A percentile compares a stretch with the other conserved stretches of the same genome.
Conservation (phyloP, 2,888 invertebrate species). For the Lasiommata megera region DNA sequence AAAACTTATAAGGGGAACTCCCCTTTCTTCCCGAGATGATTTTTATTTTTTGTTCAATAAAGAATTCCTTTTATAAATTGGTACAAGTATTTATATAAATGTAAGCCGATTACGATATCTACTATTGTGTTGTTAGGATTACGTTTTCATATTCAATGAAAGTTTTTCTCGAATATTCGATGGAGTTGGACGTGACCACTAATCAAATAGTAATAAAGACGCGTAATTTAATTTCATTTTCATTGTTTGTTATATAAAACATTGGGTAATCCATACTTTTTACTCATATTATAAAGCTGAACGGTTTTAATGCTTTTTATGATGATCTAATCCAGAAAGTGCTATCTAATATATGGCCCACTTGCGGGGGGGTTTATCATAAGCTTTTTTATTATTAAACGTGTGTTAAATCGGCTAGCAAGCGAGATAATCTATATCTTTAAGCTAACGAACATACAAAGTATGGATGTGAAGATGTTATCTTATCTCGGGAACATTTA, state of each 20-base stretch:
- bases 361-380: too few species aligned
- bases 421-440: too few species aligned
- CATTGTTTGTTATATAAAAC: neutral
- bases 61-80: neutral
- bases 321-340: too few species aligned
- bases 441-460: too few species aligned
- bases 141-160: neutral
- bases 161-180: conserved; percentile 1
- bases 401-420: too few species aligned
- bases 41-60: conserved; percentile 2
- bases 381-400: too few species aligned
- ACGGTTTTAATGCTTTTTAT: too few species aligned
- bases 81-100: neutral
- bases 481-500: too few species aligned
- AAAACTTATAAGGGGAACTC: neutral
- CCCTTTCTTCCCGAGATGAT: neutral
- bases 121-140: neutral
- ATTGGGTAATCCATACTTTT: neutral
- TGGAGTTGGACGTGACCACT: neutral
- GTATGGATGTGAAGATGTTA: too few species aligned
- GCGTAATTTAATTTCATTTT: neutral
- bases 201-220: neutral
- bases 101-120: conserved; percentile 4
- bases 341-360: too few species aligned
- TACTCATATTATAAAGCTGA: too few species aligned